These are phyloP conservation scores for Rhodophaea formosa DNA, from an alignment of 2,888 invertebrate genomes.

Conservation along the genomic window DNA sequence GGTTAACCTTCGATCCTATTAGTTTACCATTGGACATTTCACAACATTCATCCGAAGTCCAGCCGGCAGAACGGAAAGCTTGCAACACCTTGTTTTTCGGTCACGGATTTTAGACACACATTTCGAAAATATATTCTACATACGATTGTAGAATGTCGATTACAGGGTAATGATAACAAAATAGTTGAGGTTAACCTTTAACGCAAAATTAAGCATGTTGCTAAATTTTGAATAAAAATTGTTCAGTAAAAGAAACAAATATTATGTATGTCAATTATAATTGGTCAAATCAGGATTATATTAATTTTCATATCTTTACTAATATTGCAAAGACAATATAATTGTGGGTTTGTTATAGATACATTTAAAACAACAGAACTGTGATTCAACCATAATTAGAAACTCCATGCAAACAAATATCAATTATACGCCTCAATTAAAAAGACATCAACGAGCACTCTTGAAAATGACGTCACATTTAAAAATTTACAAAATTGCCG, in stretches of 20 bases:
- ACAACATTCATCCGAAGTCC: not conserved
- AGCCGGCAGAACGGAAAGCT: not conserved
- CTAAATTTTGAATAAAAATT: not conserved
- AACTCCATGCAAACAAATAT: too few species aligned
- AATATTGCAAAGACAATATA: too few species aligned
- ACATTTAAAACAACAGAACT: too few species aligned
- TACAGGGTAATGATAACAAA: not conserved
- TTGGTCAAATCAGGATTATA: too few species aligned
- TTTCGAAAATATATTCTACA: slow-evolving; percentile 4
- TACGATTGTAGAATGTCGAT: not conserved
- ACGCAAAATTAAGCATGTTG: not conserved
- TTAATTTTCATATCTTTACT: too few species aligned
- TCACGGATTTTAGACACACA: slow-evolving; percentile 3
- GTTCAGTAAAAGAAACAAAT: not conserved
- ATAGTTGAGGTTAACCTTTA: not conserved
- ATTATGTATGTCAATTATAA: too few species aligned
- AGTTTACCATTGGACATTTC: not conserved
- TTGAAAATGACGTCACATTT: too few species aligned
- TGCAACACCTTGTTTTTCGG: slow-evolving; percentile 6
- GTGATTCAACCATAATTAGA: too few species aligned
- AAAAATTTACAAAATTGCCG: too few species aligned
- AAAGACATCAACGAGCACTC: too few species aligned
- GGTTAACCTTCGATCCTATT: not conserved
- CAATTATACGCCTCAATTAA: too few species aligned
- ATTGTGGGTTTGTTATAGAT: too few species aligned